These are phyloP conservation scores for Sternarchorhynchus goeldii DNA, from an alignment of 2,797 vertebrate species.

Conservation along the genomic window DNA sequence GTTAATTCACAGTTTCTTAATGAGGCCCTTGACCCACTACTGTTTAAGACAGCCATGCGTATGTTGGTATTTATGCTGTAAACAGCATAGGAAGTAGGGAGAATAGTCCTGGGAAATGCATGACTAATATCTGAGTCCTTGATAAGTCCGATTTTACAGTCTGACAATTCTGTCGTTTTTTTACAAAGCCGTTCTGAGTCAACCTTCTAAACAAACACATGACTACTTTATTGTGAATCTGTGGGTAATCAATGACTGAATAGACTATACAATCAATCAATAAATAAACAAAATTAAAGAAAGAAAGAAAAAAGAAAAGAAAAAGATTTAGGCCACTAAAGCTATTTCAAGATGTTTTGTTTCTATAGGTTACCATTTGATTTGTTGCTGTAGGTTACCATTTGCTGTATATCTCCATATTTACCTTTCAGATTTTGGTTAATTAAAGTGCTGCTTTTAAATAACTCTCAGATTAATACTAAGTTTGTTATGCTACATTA, in stretches of 20 bases:
- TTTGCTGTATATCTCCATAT: too few relatives aligned
- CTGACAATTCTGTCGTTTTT: neutral
- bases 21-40: constrained; percentile 12
- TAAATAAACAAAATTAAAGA: too few relatives aligned
- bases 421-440: too few relatives aligned
- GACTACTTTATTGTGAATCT: neutral
- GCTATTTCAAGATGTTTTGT: neutral
- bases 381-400: too few relatives aligned
- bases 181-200: constrained; percentile 21
- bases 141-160: constrained; percentile 1
- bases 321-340: neutral
- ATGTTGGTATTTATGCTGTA: constrained; percentile 38
- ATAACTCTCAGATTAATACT: constrained; percentile 2
- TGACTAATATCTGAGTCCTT: constrained; percentile 30
- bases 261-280: neutral
- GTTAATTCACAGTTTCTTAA: constrained; percentile 11
- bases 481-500: neutral
- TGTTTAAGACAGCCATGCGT: constrained; percentile 14
- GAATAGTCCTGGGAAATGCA: constrained; percentile 13
- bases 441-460: neutral
- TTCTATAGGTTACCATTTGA: too few relatives aligned
- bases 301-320: too few relatives aligned
- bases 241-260: neutral
- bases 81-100: constrained; percentile 22
- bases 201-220: constrained; percentile 16